phyloP scores from a whole-genome alignment of 2,113 vertebrate genomes.

The Typhlomys cinereus region DNA sequence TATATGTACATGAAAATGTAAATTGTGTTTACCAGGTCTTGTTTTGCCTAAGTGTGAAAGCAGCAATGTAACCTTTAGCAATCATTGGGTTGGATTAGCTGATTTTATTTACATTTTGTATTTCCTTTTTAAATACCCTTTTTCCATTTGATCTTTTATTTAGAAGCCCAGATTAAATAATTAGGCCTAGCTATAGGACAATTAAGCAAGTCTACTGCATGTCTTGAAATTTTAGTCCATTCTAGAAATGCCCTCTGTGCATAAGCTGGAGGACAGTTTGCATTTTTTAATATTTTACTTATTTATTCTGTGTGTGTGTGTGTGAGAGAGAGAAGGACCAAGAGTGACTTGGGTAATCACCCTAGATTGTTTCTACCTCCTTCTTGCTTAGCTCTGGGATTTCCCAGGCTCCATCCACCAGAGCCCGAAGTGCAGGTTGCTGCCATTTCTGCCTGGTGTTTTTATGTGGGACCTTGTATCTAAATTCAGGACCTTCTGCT shows the following conservation, averaged over 20 bases:
- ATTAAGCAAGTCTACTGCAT: neutral
- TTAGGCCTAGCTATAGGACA: neutral
- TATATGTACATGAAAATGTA: neutral
- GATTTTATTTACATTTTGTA: neutral
- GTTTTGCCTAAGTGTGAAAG: neutral
- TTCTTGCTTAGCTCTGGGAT: no score
- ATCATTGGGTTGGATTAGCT: conserved; percentile 42
- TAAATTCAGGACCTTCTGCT: no score
- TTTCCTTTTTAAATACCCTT: neutral
- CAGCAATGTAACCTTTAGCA: neutral
- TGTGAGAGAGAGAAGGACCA: no score
- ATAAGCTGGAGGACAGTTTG: neutral
- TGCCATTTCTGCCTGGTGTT: no score
- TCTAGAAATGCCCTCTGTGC: neutral
- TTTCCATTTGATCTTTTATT: neutral
- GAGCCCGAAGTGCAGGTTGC: no score
- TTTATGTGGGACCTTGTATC: no score
- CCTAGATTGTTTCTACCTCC: no score
- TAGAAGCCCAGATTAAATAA: conserved; percentile 21
- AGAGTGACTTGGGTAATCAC: no score
- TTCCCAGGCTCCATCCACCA: no score
- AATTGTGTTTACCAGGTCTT: neutral
- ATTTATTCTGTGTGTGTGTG: no score
- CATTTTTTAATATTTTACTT: neutral
- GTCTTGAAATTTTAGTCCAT: neutral